A percentile compares a stretch with the other conserved stretches of the same genome.
Evolutionary conservation across 2,888 invertebrate genomes (phyloP).

Genomic region (Globia sparganii): DNA sequence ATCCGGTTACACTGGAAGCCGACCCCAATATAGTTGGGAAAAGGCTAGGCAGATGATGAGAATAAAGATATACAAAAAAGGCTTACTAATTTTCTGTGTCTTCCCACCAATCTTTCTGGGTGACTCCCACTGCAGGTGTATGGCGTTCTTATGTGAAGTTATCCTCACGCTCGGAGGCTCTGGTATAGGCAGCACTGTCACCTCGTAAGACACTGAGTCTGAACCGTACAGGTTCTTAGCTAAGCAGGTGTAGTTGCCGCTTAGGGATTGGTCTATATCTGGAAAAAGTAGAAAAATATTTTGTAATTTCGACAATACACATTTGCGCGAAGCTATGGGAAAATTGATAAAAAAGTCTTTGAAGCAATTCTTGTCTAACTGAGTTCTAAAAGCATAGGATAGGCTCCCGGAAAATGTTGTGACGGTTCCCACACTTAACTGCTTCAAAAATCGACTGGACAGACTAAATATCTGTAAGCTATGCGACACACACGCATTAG

Average conservation of each 20-base stretch:
- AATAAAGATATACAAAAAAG: background rate
- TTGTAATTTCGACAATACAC: background rate
- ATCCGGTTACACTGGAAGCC: too few species aligned
- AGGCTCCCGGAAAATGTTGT: too few species aligned
- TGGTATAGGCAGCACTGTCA: constrained; percentile 94
- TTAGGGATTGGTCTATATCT: constrained; percentile 93
- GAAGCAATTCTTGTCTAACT: too few species aligned
- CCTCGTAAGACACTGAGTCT: constrained; percentile 94
- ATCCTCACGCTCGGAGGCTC: constrained; percentile 92
- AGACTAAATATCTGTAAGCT: too few species aligned
- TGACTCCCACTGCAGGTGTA: constrained; percentile 92
- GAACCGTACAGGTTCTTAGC: constrained; percentile 96
- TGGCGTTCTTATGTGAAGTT: constrained; percentile 84
- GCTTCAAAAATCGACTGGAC: too few species aligned
- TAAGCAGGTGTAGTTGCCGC: constrained; percentile 95
- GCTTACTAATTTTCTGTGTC: constrained; percentile 81
- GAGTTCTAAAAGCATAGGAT: too few species aligned
- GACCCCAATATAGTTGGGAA: too few species aligned
- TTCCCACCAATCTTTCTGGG: constrained; percentile 77
- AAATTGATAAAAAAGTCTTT: too few species aligned
- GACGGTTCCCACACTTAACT: too few species aligned
- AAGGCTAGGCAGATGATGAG: too few species aligned
- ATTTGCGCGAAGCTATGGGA: too few species aligned
- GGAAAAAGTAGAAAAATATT: constrained; percentile 60
- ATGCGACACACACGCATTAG: too few species aligned